A percentile compares a stretch with the other conserved stretches of the same genome.
phyloP scores from a whole-genome alignment of 1,140 invertebrate species.

The Macrobrachium rosenbergii region DNA sequence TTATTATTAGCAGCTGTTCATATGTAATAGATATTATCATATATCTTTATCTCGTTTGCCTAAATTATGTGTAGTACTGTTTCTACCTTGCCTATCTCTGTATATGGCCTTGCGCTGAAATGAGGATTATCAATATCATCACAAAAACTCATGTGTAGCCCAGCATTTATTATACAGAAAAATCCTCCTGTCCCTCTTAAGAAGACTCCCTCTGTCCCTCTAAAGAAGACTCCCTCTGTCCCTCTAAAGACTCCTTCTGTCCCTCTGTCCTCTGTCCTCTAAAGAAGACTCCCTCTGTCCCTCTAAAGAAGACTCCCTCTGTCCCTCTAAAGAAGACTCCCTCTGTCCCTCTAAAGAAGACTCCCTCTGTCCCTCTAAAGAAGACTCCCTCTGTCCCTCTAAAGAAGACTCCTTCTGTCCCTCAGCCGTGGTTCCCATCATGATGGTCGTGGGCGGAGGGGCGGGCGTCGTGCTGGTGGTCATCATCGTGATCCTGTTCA shows the following conservation, averaged over 20 bases:
- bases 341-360: background rate
- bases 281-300: background rate
- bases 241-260: conserved; percentile 62
- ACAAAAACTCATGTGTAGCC: no score
- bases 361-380: no score
- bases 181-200: conserved; percentile 66
- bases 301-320: conserved; percentile 63
- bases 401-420: conserved; percentile 43
- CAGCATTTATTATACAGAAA: no score
- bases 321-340: conserved; percentile 42
- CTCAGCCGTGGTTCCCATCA: conserved; percentile 76
- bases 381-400: conserved; percentile 52
- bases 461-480: conserved; percentile 77
- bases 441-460: conserved; percentile 76
- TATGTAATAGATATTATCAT: no score
- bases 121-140: no score
- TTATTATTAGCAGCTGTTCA: no score
- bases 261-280: no score
- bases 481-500: conserved; percentile 76
- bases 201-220: conserved; percentile 16
- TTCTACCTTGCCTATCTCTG: no score
- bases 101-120: no score
- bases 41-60: no score
- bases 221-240: background rate
- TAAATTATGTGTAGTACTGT: no score